Percentiles rank a stretch among this genome's conserved stretches.
These are phyloP conservation scores for Salvelinus alpinus DNA, from an alignment of 2,113 vertebrate species.

Conservation along the genomic window DNA sequence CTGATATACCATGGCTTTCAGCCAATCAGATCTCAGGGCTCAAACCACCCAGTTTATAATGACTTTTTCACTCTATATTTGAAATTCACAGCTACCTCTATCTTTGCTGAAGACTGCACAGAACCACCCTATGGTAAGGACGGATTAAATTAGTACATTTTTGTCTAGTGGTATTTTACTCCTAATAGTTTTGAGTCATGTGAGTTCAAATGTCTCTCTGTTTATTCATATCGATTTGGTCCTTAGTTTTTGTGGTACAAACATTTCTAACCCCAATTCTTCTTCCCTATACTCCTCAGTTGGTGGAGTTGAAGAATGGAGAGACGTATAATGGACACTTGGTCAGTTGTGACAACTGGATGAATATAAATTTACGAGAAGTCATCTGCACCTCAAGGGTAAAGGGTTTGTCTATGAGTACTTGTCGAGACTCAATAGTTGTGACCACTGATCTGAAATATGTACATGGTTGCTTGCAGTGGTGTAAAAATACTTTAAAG, in stretches of 20 bases:
- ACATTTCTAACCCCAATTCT: background rate
- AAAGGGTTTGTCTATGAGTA: slow-evolving; percentile 34
- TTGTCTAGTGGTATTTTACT: background rate
- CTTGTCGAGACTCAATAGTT: too few relatives aligned
- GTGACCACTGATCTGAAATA: too few relatives aligned
- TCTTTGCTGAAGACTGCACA: slow-evolving; percentile 95
- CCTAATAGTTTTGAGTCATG: background rate
- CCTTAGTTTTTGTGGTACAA: background rate
- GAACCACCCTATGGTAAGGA: slow-evolving; percentile 96
- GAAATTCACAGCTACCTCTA: slow-evolving; percentile 81
- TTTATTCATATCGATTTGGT: background rate
- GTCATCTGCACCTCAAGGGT: slow-evolving; percentile 97
- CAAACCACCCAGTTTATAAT: too few relatives aligned
- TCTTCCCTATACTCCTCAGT: slow-evolving; percentile 59
- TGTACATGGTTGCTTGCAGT: too few relatives aligned
- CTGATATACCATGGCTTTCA: too few relatives aligned
- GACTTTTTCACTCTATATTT: background rate
- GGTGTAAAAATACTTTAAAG: too few relatives aligned
- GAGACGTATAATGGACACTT: slow-evolving; percentile 97
- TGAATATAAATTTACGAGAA: slow-evolving; percentile 98
- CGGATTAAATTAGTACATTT: background rate
- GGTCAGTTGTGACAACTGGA: slow-evolving; percentile 99
- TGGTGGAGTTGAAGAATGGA: slow-evolving; percentile 97
- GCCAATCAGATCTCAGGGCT: too few relatives aligned
- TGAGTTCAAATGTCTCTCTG: background rate